Percentiles rank a stretch among this genome's conserved stretches.
Evolutionary conservation across 1,140 invertebrate species (phyloP).

Genomic region (Sarcophaga peregrina): DNA sequence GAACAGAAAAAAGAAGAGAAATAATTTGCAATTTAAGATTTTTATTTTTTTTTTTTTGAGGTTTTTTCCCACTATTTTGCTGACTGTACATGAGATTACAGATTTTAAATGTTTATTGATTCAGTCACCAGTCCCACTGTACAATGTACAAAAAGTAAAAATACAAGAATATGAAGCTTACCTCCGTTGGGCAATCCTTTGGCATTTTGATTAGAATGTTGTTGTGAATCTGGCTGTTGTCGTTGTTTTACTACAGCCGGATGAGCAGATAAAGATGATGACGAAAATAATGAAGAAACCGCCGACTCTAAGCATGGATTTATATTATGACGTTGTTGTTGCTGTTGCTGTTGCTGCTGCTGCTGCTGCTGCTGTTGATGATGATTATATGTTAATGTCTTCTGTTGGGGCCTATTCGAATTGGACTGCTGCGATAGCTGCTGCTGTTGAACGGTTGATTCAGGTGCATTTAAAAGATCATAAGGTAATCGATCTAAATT

Average conservation of each 20-base stretch:
- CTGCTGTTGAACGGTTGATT: slow-evolving; percentile 45
- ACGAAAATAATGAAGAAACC: slow-evolving; percentile 44
- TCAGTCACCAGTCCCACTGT: too few relatives aligned
- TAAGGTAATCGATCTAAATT: slow-evolving; percentile 66
- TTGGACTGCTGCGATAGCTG: slow-evolving; percentile 59
- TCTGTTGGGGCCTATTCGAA: slow-evolving; percentile 53
- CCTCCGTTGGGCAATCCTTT: slow-evolving; percentile 66
- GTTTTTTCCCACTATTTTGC: too few relatives aligned
- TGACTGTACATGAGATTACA: too few relatives aligned
- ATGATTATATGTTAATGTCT: slow-evolving; percentile 34
- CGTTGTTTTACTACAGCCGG: slow-evolving; percentile 47
- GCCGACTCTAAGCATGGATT: slow-evolving; percentile 49
- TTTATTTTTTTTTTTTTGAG: too few relatives aligned
- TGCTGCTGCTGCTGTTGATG: slow-evolving; percentile 18
- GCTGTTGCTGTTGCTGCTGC: slow-evolving; percentile 14
- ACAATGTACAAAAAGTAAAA: background rate
- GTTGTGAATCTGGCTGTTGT: slow-evolving; percentile 63
- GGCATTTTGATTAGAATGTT: slow-evolving; percentile 67
- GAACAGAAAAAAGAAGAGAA: too few relatives aligned
- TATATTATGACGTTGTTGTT: slow-evolving; percentile 45
- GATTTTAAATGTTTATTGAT: too few relatives aligned
- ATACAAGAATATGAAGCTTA: slow-evolving; percentile 44
- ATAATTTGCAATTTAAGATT: too few relatives aligned
- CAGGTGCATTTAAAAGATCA: slow-evolving; percentile 65
- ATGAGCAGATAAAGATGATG: slow-evolving; percentile 47